These are phyloP conservation scores for Hypselothyrea guttata DNA, from an alignment of 2,888 invertebrate genomes.

Conservation along the genomic window DNA sequence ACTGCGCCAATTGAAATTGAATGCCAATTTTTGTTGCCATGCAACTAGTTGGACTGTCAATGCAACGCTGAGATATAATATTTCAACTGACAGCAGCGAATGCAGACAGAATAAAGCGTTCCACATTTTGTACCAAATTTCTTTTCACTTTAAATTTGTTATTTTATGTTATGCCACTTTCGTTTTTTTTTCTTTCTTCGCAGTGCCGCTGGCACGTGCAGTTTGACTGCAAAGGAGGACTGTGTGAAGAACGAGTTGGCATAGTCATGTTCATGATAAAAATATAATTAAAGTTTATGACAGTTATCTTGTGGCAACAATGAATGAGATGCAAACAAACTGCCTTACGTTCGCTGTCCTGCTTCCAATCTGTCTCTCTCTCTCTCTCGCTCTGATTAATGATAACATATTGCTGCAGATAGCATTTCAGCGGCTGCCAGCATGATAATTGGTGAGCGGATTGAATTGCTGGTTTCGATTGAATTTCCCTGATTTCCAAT, in stretches of 20 bases:
- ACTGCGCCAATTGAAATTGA: conserved; percentile 64
- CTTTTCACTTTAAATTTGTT: conserved; percentile 19
- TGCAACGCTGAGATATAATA: conserved; percentile 58
- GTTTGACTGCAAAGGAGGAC: conserved; percentile 23
- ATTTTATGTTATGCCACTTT: conserved; percentile 22
- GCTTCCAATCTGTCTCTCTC: not conserved
- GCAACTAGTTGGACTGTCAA: conserved; percentile 73
- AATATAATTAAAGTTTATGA: conserved; percentile 78
- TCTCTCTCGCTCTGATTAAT: conserved; percentile 54
- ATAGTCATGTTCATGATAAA: conserved; percentile 59
- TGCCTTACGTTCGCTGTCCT: not conserved
- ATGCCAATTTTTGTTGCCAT: conserved; percentile 63
- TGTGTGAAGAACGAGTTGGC: conserved; percentile 9
- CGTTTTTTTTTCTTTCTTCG: conserved; percentile 8
- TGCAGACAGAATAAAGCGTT: conserved; percentile 21
- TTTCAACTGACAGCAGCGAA: conserved; percentile 47
- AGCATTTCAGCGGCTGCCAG: conserved; percentile 28
- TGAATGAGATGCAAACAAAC: conserved; percentile 39
- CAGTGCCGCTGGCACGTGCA: conserved; percentile 62
- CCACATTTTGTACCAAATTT: conserved; percentile 23
- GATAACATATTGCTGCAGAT: conserved; percentile 30
- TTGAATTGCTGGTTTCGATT: conserved; percentile 20
- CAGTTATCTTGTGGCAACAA: conserved; percentile 71
- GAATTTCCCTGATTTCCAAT: conserved; percentile 5
- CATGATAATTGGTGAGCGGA: conserved; percentile 33